Evolutionary conservation across 92 coral and sea anemone species (phyloP).

Genomic region (Phymanthus crucifer): DNA sequence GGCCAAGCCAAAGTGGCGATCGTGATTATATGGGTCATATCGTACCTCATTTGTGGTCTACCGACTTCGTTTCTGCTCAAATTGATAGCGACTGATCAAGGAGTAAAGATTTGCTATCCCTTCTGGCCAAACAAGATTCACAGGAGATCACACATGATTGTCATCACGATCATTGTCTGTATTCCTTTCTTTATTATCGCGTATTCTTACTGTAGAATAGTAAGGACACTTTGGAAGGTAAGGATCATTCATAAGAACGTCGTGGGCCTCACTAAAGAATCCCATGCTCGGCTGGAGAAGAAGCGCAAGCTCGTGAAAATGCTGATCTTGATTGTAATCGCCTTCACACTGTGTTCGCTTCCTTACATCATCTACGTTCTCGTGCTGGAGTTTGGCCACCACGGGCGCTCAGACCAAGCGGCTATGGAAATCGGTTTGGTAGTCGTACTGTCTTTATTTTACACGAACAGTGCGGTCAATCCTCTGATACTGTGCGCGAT

Average conservation of each 20-base stretch:
- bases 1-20: constrained; percentile 77
- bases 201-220: constrained; percentile 60
- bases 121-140: constrained; percentile 60
- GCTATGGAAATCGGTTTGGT: constrained; percentile 58
- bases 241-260: constrained; percentile 70
- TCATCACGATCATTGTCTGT: constrained; percentile 60
- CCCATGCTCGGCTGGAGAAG: constrained; percentile 81
- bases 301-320: constrained; percentile 92
- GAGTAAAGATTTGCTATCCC: constrained; percentile 55
- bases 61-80: constrained; percentile 74
- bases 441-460: constrained; percentile 72
- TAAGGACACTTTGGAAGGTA: constrained; percentile 76
- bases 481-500: constrained; percentile 89
- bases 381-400: constrained; percentile 64
- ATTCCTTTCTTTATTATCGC: constrained; percentile 74
- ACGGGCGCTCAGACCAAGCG: constrained; percentile 30
- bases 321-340: constrained; percentile 85
- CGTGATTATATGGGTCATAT: constrained; percentile 64
- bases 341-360: constrained; percentile 80
- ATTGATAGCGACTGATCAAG: constrained; percentile 46
- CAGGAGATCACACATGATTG: constrained; percentile 69
- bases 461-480: constrained; percentile 90
- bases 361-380: constrained; percentile 71
- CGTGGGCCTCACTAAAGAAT: constrained; percentile 61
- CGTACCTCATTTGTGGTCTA: constrained; percentile 73